These are phyloP conservation scores for Austrolebias charrua DNA, from an alignment of 2,797 vertebrate species.

Conservation along the genomic window DNA sequence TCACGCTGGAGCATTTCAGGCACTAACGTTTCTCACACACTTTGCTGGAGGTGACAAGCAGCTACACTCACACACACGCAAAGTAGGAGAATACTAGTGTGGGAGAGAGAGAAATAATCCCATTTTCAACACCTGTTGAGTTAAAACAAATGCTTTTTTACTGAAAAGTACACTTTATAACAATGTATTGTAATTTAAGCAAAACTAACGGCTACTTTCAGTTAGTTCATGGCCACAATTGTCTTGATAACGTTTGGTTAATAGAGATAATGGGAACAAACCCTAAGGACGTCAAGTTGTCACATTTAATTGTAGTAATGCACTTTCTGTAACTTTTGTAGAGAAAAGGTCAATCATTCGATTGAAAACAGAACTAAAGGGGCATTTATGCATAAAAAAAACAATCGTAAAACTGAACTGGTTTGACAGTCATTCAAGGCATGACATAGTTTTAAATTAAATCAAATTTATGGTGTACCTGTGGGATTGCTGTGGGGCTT, in stretches of 20 bases:
- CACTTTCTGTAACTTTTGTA: neutral
- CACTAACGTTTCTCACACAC: no score
- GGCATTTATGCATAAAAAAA: no score
- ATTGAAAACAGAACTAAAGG: no score
- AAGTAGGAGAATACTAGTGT: neutral
- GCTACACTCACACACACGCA: constrained; percentile 11
- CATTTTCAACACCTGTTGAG: neutral
- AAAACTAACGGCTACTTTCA: neutral
- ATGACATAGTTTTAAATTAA: no score
- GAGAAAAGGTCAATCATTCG: no score
- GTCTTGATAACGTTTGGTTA: neutral
- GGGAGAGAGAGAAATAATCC: neutral
- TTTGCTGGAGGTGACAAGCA: constrained; percentile 13
- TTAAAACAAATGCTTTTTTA: neutral
- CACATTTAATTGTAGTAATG: neutral
- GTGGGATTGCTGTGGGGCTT: no score
- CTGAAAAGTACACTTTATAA: neutral
- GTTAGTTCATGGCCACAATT: neutral
- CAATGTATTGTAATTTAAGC: neutral
- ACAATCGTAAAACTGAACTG: no score
- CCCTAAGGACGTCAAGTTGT: no score
- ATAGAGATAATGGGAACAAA: no score
- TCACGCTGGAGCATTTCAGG: constrained; percentile 16
- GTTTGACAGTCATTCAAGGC: no score
- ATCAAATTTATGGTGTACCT: no score